Evolutionary conservation across 2,113 vertebrate genomes (phyloP).

Genomic region (Rafetus swinhoei): DNA sequence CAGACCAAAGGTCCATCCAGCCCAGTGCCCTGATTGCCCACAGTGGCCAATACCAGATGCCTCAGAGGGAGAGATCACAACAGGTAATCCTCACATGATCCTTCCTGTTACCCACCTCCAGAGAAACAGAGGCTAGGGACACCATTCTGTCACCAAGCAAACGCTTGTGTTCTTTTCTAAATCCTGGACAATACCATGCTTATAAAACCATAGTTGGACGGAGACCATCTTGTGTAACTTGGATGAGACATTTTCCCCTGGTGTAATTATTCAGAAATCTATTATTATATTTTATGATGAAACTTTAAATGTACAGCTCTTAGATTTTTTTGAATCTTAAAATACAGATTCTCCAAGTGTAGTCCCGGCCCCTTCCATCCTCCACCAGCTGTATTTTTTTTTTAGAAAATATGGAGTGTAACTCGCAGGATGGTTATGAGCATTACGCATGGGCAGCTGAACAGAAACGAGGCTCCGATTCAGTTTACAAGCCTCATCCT

Average conservation of each 20-base stretch:
- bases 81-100: too few relatives aligned
- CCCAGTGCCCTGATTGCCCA: too few relatives aligned
- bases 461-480: background rate
- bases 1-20: too few relatives aligned
- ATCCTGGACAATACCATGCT: conserved; percentile 39
- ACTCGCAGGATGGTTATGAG: background rate
- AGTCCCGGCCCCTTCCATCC: background rate
- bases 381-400: background rate
- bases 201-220: conserved; percentile 38
- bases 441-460: background rate
- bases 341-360: background rate
- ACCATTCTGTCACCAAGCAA: conserved; percentile 39
- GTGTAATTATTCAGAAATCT: conserved; percentile 21
- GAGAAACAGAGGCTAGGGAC: too few relatives aligned
- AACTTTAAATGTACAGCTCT: background rate
- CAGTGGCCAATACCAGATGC: too few relatives aligned
- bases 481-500: background rate
- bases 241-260: background rate
- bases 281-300: conserved; percentile 31
- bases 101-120: too few relatives aligned
- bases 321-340: conserved; percentile 1
- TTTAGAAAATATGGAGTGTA: background rate
- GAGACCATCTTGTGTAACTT: conserved; percentile 50
- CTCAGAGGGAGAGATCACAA: too few relatives aligned
- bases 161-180: conserved; percentile 39